Evolutionary conservation across 2,888 invertebrate species (phyloP).

Genomic region (Campoplex capitator): DNA sequence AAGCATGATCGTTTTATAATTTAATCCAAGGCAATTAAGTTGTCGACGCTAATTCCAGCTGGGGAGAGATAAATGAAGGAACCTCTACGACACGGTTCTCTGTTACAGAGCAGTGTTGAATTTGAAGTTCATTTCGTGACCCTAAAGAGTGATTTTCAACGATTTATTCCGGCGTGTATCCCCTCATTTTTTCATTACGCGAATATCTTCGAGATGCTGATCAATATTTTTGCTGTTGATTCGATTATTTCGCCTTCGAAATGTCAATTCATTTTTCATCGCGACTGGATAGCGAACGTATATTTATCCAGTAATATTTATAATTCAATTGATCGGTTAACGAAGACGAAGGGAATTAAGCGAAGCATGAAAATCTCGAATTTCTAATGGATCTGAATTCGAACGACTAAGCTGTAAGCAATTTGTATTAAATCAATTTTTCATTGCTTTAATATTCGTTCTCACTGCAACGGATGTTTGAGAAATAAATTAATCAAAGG

Average conservation of each 20-base stretch:
- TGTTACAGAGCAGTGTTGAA: conserved; percentile 29
- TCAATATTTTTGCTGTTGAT: not conserved
- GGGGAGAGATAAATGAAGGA: conserved; percentile 65
- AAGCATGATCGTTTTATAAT: conserved; percentile 74
- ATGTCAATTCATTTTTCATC: too few relatives aligned
- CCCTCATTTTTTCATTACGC: not conserved
- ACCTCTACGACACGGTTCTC: conserved; percentile 19
- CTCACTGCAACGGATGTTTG: not conserved
- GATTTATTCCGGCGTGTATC: not conserved
- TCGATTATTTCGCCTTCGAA: too few relatives aligned
- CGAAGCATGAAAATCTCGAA: not conserved
- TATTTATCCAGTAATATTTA: too few relatives aligned
- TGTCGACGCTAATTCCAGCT: conserved; percentile 70
- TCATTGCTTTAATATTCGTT: not conserved
- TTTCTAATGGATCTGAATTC: too few relatives aligned
- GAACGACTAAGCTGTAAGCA: too few relatives aligned
- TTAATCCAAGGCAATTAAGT: conserved; percentile 71
- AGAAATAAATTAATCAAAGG: not conserved
- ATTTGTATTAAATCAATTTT: not conserved
- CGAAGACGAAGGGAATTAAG: too few relatives aligned
- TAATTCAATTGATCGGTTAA: too few relatives aligned
- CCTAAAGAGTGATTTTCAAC: not conserved
- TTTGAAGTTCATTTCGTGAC: conserved; percentile 16
- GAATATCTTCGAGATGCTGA: not conserved
- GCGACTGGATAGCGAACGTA: too few relatives aligned